Percentiles rank a stretch among this genome's conserved stretches.
Conservation (phyloP, 1,140 invertebrate species). For the Holcopasites calliopsidis region DNA sequence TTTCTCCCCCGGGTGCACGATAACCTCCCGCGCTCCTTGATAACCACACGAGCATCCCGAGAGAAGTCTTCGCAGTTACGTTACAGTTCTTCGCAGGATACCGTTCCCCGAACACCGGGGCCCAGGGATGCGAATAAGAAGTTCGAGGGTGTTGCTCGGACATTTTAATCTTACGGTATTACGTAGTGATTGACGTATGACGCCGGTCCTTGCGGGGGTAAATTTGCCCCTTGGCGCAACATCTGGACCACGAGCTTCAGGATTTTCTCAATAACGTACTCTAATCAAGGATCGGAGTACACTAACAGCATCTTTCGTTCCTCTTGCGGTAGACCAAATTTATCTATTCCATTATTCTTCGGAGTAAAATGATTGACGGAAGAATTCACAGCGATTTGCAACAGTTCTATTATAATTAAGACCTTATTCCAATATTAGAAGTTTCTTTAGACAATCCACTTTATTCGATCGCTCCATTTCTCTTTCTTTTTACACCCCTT, state of each 20-base stretch:
- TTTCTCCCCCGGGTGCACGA: slow-evolving; percentile 55
- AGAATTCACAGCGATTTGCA: too few species aligned
- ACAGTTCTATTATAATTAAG: too few species aligned
- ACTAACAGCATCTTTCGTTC: too few species aligned
- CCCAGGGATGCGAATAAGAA: background rate
- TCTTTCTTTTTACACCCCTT: too few species aligned
- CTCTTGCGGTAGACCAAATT: too few species aligned
- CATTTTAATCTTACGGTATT: slow-evolving; percentile 71
- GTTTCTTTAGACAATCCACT: too few species aligned
- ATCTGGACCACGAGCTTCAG: slow-evolving; percentile 1
- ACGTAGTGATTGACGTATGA: slow-evolving; percentile 70
- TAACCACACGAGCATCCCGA: too few species aligned
- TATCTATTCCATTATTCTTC: too few species aligned
- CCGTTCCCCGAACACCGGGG: background rate
- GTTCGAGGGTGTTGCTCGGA: background rate
- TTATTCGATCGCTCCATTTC: too few species aligned
- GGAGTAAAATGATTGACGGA: too few species aligned
- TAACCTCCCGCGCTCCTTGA: slow-evolving; percentile 38
- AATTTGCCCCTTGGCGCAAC: slow-evolving; percentile 38
- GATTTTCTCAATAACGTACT: slow-evolving; percentile 39
- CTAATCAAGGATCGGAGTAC: slow-evolving; percentile 17
- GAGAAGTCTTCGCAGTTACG: background rate
- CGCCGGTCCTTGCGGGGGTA: slow-evolving; percentile 31
- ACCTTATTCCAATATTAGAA: too few species aligned
- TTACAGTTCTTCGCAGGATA: background rate